Evolutionary conservation across 2,797 vertebrate species (phyloP).

Genomic region (Kryptolebias ocellatus): DNA sequence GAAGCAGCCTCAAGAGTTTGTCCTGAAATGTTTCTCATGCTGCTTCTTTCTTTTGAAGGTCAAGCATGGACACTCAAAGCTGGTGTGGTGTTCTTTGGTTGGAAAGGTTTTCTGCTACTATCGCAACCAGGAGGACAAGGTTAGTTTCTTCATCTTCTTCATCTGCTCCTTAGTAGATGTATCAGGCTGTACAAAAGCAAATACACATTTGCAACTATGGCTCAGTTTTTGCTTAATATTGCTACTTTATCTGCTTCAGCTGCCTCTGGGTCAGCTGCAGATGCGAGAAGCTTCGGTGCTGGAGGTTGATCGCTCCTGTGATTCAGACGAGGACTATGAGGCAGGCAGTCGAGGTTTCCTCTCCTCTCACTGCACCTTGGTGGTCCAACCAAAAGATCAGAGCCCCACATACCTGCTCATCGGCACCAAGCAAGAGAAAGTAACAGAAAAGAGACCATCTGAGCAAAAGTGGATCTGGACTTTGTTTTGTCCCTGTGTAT

Average conservation of each 20-base stretch:
- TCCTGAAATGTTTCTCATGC: neutral
- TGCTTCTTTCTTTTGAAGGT: constrained; percentile 79
- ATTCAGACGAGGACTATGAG: constrained; percentile 96
- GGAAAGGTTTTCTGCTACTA: constrained; percentile 93
- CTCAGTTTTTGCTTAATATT: neutral
- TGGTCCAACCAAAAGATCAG: constrained; percentile 90
- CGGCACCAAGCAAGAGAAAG: constrained; percentile 95
- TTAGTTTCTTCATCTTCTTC: constrained; percentile 37
- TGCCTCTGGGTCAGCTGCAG: constrained; percentile 89
- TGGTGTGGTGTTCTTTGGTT: constrained; percentile 92
- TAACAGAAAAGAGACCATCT: constrained; percentile 34
- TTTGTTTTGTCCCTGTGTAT: neutral
- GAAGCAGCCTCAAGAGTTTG: neutral
- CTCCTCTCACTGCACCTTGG: constrained; percentile 91
- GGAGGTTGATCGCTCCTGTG: constrained; percentile 94
- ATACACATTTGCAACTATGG: too few relatives aligned
- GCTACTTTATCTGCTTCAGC: constrained; percentile 65
- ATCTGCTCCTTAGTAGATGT: neutral
- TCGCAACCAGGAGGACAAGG: constrained; percentile 94
- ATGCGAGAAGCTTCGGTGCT: constrained; percentile 85
- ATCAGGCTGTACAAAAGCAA: neutral
- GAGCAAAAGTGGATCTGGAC: neutral
- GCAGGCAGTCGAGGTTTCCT: constrained; percentile 85
- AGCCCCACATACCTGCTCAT: constrained; percentile 96
- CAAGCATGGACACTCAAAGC: constrained; percentile 95